A percentile compares a stretch with the other conserved stretches of the same genome.
phyloP scores from a whole-genome alignment of 2,797 vertebrate genomes.

The Cyclura pinguis region DNA sequence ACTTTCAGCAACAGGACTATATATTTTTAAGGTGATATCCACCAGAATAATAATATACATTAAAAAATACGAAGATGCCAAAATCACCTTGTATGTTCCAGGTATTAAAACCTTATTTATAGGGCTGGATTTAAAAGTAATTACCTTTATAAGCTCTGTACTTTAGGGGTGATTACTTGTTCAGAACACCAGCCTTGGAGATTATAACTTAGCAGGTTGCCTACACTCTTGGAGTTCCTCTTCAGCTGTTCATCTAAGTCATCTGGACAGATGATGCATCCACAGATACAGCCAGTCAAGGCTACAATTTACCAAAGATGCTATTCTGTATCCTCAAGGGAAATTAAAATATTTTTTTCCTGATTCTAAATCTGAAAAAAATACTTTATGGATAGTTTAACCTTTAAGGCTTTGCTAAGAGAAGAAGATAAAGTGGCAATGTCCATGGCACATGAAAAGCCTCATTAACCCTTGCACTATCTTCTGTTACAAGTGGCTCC shows the following conservation, averaged over 20 bases:
- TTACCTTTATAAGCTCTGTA: conserved; percentile 11
- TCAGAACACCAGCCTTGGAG: conserved; percentile 12
- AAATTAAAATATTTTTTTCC: conserved; percentile 33
- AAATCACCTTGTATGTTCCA: conserved; percentile 11
- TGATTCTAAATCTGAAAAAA: conserved; percentile 29
- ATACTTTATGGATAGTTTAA: conserved; percentile 25
- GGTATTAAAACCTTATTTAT: neutral
- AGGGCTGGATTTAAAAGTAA: conserved; percentile 12
- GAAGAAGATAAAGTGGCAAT: conserved; percentile 21
- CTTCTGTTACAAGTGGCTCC: conserved; percentile 5
- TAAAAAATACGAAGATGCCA: neutral
- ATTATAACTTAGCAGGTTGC: conserved; percentile 2
- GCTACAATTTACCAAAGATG: conserved; percentile 31
- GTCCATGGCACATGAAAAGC: conserved; percentile 3
- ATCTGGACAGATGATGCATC: conserved; percentile 12
- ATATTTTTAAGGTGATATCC: neutral
- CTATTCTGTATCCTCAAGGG: conserved; percentile 20
- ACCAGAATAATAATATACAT: neutral
- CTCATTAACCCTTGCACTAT: neutral
- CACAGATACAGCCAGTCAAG: neutral
- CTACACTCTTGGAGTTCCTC: conserved; percentile 18
- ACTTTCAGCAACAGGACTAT: neutral
- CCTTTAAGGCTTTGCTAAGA: conserved; percentile 48
- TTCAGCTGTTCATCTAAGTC: neutral
- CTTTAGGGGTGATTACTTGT: neutral